These are phyloP conservation scores for Drosophila quinaria DNA, from an alignment of 2,888 invertebrate species.

Conservation along the genomic window DNA sequence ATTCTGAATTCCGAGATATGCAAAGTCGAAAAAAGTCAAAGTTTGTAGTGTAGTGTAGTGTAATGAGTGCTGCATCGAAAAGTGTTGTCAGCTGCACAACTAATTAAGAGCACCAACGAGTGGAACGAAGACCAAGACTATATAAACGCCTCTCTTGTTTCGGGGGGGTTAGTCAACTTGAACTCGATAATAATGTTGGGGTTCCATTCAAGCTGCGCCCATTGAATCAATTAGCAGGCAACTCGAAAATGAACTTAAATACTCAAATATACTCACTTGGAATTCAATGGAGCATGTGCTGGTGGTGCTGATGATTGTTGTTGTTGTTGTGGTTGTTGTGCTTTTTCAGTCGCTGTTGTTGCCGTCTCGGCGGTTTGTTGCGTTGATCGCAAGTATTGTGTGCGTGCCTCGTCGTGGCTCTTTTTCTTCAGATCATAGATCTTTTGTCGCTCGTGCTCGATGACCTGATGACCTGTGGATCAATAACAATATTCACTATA, in stretches of 20 bases:
- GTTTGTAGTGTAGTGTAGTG: constrained; percentile 21
- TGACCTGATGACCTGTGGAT: constrained; percentile 92
- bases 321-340: background rate
- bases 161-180: constrained; percentile 38
- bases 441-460: constrained; percentile 95
- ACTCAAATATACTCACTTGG: constrained; percentile 62
- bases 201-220: constrained; percentile 15
- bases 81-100: constrained; percentile 54
- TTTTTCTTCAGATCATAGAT: constrained; percentile 94
- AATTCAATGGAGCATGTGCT: constrained; percentile 30
- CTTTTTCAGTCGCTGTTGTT: background rate
- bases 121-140: constrained; percentile 21
- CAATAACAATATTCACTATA: too few species aligned
- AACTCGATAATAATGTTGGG: constrained; percentile 15
- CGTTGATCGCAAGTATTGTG: constrained; percentile 92
- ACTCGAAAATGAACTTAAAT: background rate
- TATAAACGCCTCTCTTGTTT: background rate
- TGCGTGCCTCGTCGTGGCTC: constrained; percentile 95
- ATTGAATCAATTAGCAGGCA: constrained; percentile 57
- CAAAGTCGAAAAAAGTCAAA: too few species aligned
- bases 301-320: background rate
- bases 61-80: constrained; percentile 31
- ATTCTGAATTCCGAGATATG: too few species aligned
- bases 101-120: constrained; percentile 49
- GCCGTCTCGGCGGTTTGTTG: constrained; percentile 41